Conservation (phyloP, 2,888 invertebrate genomes). For the Chrysopilus asiliformis region DNA sequence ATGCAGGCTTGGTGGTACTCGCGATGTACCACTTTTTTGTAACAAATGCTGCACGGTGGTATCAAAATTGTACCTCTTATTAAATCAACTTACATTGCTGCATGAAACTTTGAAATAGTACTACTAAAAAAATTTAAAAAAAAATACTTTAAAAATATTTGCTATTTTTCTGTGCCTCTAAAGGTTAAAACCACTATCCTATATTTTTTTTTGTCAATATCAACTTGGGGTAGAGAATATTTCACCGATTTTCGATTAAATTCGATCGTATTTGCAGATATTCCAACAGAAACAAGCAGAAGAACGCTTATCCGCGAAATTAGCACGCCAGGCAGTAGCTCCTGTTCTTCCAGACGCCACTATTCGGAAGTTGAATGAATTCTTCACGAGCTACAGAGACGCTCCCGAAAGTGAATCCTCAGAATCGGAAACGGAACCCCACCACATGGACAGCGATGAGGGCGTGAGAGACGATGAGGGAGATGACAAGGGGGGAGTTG, state of each 20-base stretch:
- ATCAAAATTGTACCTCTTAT: no score
- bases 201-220: neutral
- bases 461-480: slow-evolving; percentile 27
- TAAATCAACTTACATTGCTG: no score
- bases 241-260: neutral
- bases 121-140: no score
- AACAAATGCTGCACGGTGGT: no score
- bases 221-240: neutral
- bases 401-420: slow-evolving; percentile 18
- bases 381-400: slow-evolving; percentile 26
- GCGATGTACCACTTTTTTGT: no score
- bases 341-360: slow-evolving; percentile 19
- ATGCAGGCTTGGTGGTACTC: no score
- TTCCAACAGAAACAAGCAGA: slow-evolving; percentile 28
- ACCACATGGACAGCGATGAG: slow-evolving; percentile 19
- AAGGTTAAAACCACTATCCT: neutral
- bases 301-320: slow-evolving; percentile 23
- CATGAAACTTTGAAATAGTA: neutral
- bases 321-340: slow-evolving; percentile 12
- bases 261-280: slow-evolving; percentile 17
- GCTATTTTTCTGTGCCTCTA: no score
- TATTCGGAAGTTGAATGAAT: slow-evolving; percentile 20
- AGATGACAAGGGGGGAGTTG: slow-evolving; percentile 17
- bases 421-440: slow-evolving; percentile 21
- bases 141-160: no score